Base-by-base conservation (phyloP, 1,140 invertebrate species). In the Schlechtendalia chinensis region DNA sequence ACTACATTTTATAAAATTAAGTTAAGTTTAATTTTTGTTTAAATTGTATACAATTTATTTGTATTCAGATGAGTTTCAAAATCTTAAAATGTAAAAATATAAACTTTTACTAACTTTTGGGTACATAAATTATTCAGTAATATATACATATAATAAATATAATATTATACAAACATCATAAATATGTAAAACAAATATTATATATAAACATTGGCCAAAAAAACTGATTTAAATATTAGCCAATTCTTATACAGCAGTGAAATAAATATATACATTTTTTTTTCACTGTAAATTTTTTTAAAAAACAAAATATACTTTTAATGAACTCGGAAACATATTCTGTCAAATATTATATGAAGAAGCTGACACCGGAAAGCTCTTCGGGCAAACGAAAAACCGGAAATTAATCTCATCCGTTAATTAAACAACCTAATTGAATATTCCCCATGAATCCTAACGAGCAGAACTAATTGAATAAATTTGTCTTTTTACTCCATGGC, bases 381-480 rank as follows among this genome's bases (percentile, higher is more conserved):
- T 61, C 12, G 32, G 11, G 22, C 58, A 0, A 14, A 63, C 74
- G 58, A 79, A 29, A 61, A 79, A 79, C 75, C 75, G 75, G 75
- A 79, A 79, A 79, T 79, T 79, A 79, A 79, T 63, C 56, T 79
- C 58, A 63, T 79, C 58, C 58, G 75, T 79, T 79, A 63, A 79
- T 63, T 79, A 79, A 79, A 61, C 74, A 79, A 4, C 32, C 58
- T 63, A 63, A 79, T 63, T 79, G 58, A 79, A 79, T 79, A 63
- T 79, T 79, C 75, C 27, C 45, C 75, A 47, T 61, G 58, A 79
- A 58, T 61, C 75, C 32, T 61, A 63, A 79, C 56, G 58, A 63
- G 75, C 56, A 79, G 24, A 79, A 79, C 75, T 79, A 79, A 79
- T 79, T 79, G 32, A 79, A 79, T 79, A 79, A 79, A 79, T 79